Evolutionary conservation across 2,113 vertebrate genomes (phyloP), one percentile per base, ranked within the genome.

Genomic region (Pithys albifrons): DNA sequence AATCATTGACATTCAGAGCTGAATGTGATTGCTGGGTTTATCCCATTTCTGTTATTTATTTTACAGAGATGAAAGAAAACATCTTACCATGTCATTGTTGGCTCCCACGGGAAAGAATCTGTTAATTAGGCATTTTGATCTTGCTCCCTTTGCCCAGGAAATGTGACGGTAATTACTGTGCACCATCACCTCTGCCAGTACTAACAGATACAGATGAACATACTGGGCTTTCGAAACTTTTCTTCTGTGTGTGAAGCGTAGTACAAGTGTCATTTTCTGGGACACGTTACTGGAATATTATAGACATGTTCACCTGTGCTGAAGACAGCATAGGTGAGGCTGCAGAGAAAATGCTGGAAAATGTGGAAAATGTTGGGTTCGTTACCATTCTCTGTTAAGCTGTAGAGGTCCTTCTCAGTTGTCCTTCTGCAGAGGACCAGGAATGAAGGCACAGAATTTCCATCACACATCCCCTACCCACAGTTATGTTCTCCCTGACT

Each of bases 91-190:
- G 88, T 91, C 77, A 29, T 31, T 77, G 83, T 61, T 86, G 82
- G 78, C 77, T 92, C 87, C 79, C 37, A 4, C 85, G 55, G 62
- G 91, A 91, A 81, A 73, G 90, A 20, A 88, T 61, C 71, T 88
- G 88, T 91, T 97, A 95, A 97, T 93, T 85, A 91, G 83, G 48
- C 64, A 73, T 92, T 79, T 91, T 89, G 65, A 59, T 91, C 71
- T 94, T 64, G 27, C 31, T 92, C 41, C 37, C 43, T 89, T 84
- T 54, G 48, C 58, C 65, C 41, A 57, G 71, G 82, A 92, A 82
- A 87, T 65, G 20, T 94, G 90, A 88, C 89, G 80, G 62, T 85
- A 97, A 96, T 97, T 96, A 89, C 74, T 81, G 27, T 41, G 52
- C 49, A 41, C 74, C 17, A 2, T 89, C 55, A 19, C 89, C 72